phyloP scores from a whole-genome alignment of 2,888 invertebrate genomes.

The Dolichopus griseipennis region DNA sequence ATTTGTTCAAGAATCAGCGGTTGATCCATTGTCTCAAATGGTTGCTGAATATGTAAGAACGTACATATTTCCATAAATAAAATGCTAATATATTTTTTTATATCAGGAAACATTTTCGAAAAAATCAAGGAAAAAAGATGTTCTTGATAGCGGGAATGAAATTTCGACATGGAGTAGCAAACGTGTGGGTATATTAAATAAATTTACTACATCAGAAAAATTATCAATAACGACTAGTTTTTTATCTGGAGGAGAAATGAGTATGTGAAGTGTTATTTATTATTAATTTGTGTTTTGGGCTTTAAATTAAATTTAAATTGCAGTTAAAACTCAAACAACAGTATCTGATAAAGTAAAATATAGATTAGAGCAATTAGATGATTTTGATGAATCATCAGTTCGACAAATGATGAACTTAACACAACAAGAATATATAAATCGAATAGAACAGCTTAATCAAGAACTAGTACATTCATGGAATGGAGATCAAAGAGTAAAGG shows the following conservation, averaged over 20 bases:
- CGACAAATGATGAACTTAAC: conserved; percentile 81
- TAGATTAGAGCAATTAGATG: conserved; percentile 86
- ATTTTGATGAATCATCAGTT: conserved; percentile 82
- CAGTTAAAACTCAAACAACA: conserved; percentile 71
- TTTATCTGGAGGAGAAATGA: conserved; percentile 58
- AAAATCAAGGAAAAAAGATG: conserved; percentile 29
- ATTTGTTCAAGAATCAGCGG: conserved; percentile 51
- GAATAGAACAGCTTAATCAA: conserved; percentile 84
- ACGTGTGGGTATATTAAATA: conserved; percentile 69
- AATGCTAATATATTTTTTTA: conserved; percentile 35
- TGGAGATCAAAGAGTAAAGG: conserved; percentile 87
- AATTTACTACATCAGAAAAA: conserved; percentile 90
- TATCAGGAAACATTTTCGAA: conserved; percentile 31
- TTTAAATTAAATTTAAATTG: conserved; percentile 40
- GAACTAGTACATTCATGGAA: conserved; percentile 90
- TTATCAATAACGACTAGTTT: conserved; percentile 85
- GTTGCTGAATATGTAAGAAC: conserved; percentile 40
- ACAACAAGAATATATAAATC: conserved; percentile 82
- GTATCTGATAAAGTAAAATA: conserved; percentile 81
- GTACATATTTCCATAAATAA: too few species aligned
- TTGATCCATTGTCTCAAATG: conserved; percentile 58
- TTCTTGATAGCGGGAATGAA: conserved; percentile 35
- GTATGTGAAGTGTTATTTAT: conserved; percentile 12
- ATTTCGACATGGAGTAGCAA: conserved; percentile 67
- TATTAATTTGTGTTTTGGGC: neutral